Base-by-base conservation (phyloP, 1,140 invertebrate species). In the Drosophila miranda region DNA sequence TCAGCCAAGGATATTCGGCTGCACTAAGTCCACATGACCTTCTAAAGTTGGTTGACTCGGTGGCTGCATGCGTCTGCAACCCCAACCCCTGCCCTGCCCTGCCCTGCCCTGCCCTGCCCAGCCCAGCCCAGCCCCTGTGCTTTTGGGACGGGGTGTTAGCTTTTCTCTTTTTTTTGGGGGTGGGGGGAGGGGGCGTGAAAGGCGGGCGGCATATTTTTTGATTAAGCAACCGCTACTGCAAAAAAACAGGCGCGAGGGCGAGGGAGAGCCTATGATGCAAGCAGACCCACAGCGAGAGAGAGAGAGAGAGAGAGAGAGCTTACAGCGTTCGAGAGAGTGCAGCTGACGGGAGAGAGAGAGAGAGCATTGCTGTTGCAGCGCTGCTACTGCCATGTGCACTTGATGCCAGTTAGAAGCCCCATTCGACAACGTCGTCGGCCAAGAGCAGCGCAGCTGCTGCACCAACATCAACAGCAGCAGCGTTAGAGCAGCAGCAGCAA, bases 41-140 rank as follows among this genome's bases (percentile, higher is more conserved):
- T 89, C 87, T 63, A 89, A 83, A 89, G 87, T 89, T 89, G 87
- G 76, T 89, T 89, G 87, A 89, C 87, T 89, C 81, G 80, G 56
- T 63, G 51, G 52, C 42, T 54, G 73, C 69, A 57, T 21, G 56
- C 34, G 69, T 58, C 71, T 61, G 73, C 72, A 74, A 57, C 66
- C 42, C 8, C 7, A 8, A 9, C 30, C 34, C 23, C 34, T 1
- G 3, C 9, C 9, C 30, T 3, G 1, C 9, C 7, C 28, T 1
- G 3, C 64, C 46, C 59, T n/a, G n/a, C n/a, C n/a, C n/a, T n/a
- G 16, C 16, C 48, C 34, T 0, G 3, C 3, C 30, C 30, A 13
- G 2, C 11, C 7, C 7, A 8, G 7, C 8, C 72, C 30, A 34
- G 2, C 30, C 34, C 34, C 11, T 38, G 34, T 38, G 34, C 34